phyloP scores from a whole-genome alignment of 2,888 invertebrate species.

The Patella ulyssiponensis region DNA sequence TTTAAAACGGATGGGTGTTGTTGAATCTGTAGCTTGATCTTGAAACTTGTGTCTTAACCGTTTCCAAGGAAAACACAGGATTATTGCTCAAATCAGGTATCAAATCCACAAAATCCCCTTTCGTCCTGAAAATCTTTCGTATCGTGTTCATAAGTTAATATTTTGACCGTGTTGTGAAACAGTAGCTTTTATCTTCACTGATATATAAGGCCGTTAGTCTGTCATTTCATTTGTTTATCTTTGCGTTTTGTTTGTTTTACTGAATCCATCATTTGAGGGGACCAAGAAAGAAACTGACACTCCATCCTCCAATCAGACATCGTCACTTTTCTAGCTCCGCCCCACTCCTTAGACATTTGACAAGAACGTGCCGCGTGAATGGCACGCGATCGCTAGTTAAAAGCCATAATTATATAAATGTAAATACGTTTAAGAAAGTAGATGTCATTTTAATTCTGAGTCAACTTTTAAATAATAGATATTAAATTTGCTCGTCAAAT shows the following conservation, averaged over 20 bases:
- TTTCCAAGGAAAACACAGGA: too few relatives aligned
- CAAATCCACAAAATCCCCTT: too few relatives aligned
- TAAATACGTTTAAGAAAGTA: not conserved
- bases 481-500: not conserved
- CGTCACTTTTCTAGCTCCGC: not conserved
- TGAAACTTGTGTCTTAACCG: too few relatives aligned
- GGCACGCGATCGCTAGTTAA: slow-evolving; percentile 5
- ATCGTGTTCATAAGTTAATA: not conserved
- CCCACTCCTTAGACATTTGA: not conserved
- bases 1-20: too few relatives aligned
- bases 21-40: too few relatives aligned
- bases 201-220: too few relatives aligned
- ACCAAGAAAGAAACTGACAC: not conserved
- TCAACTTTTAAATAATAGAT: not conserved
- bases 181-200: not conserved
- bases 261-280: slow-evolving; percentile 1
- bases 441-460: slow-evolving; percentile 9
- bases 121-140: too few relatives aligned
- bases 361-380: slow-evolving; percentile 7
- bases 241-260: slow-evolving; percentile 8
- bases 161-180: slow-evolving; percentile 5
- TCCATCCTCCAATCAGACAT: not conserved
- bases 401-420: slow-evolving; percentile 7
- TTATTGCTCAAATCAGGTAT: too few relatives aligned
- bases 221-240: slow-evolving; percentile 7